Evolutionary conservation across 2,113 vertebrate species (phyloP).

Genomic region (Numida meleagris): DNA sequence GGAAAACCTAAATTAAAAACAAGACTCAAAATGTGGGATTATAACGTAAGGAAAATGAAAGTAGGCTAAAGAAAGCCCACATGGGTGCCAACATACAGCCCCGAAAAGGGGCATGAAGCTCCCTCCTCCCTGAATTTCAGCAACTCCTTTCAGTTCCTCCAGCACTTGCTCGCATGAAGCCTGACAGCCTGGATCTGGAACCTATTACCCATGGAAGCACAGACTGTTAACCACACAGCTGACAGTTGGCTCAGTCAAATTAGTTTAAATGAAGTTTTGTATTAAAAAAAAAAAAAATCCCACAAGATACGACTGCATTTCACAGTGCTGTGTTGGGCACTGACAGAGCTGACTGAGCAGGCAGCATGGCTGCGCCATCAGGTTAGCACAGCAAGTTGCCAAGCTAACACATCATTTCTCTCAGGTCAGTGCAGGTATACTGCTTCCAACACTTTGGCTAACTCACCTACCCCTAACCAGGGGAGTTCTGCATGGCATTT

Average conservation of each 20-base stretch:
- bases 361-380: accelerated
- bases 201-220: constrained; percentile 45
- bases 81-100: background rate
- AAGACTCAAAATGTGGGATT: background rate
- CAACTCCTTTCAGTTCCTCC: background rate
- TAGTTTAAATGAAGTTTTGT: constrained; percentile 12
- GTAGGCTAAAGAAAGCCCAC: background rate
- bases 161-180: constrained; percentile 27
- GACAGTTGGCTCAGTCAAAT: constrained; percentile 14
- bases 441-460: background rate
- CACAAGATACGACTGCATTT: background rate
- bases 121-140: constrained; percentile 2
- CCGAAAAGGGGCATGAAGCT: constrained; percentile 17
- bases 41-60: background rate
- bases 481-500: background rate
- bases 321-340: accelerated
- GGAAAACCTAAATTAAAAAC: background rate
- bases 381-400: background rate
- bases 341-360: accelerated
- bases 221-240: constrained; percentile 53
- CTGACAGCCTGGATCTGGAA: constrained; percentile 50
- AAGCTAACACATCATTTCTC: background rate
- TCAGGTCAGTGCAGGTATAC: background rate
- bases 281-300: background rate
- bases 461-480: background rate